A percentile compares a stretch with the other conserved stretches of the same genome.
phyloP scores from a whole-genome alignment of 64 coral and sea anemone genomes.

The Actinia tenebrosa region DNA sequence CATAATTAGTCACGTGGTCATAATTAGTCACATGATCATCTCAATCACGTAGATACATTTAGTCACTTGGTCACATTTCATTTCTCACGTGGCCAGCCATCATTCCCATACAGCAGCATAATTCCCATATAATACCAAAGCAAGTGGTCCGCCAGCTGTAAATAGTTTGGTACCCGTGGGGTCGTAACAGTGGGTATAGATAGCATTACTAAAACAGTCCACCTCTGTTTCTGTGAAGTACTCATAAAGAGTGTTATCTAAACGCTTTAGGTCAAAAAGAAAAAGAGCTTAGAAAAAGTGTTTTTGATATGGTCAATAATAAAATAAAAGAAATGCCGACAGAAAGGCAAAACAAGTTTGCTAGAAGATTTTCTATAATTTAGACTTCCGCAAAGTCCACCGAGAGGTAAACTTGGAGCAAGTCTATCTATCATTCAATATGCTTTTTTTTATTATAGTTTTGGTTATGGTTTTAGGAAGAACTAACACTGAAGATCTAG shows the following conservation, averaged over 20 bases:
- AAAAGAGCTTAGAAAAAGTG: too few relatives aligned
- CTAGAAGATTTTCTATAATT: too few relatives aligned
- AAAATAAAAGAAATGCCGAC: too few relatives aligned
- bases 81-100: neutral
- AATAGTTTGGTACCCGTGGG: conserved; percentile 83
- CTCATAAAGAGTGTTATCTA: conserved; percentile 6
- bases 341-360: too few relatives aligned
- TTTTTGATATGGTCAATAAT: too few relatives aligned
- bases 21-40: neutral
- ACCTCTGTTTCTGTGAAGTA: conserved; percentile 15
- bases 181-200: conserved; percentile 98
- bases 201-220: conserved; percentile 73
- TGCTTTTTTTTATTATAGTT: too few relatives aligned
- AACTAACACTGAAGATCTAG: too few relatives aligned
- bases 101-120: conserved; percentile 94
- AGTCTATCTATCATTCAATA: too few relatives aligned
- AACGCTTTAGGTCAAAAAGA: neutral
- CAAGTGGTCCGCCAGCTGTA: conserved; percentile 83
- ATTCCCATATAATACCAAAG: conserved; percentile 80
- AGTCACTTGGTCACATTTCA: neutral
- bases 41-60: conserved; percentile 62
- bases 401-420: too few relatives aligned
- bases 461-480: too few relatives aligned
- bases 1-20: too few relatives aligned
- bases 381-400: too few relatives aligned